Conservation (phyloP, 2,888 invertebrate species). For the Hyppa rectilinea region DNA sequence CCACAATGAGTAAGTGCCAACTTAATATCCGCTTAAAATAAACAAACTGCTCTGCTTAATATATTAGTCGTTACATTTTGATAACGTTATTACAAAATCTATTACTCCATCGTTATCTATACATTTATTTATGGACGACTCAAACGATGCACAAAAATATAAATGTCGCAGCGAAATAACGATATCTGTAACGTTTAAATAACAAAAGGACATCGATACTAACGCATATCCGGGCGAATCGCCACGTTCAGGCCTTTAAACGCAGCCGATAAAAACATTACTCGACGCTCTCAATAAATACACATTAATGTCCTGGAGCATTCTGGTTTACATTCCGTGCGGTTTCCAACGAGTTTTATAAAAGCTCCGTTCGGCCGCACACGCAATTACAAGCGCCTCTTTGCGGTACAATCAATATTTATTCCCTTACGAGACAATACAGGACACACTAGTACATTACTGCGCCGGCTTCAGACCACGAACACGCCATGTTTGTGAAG, state of each 20-base stretch:
- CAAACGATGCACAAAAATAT: slow-evolving; percentile 60
- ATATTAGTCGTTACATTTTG: slow-evolving; percentile 46
- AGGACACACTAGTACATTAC: slow-evolving; percentile 80
- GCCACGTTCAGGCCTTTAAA: slow-evolving; percentile 79
- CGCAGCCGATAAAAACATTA: slow-evolving; percentile 89
- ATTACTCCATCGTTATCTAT: slow-evolving; percentile 61
- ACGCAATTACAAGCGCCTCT: slow-evolving; percentile 89
- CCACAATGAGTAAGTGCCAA: slow-evolving; percentile 70
- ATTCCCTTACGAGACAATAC: slow-evolving; percentile 83
- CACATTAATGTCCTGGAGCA: slow-evolving; percentile 89
- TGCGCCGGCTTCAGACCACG: slow-evolving; percentile 67
- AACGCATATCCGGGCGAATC: slow-evolving; percentile 80
- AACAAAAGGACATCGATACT: slow-evolving; percentile 71
- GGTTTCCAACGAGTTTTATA: slow-evolving; percentile 90
- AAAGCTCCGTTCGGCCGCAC: slow-evolving; percentile 88
- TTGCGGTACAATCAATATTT: slow-evolving; percentile 88
- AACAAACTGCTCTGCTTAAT: slow-evolving; percentile 55
- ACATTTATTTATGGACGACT: slow-evolving; percentile 61
- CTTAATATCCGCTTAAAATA: slow-evolving; percentile 68
- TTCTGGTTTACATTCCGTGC: slow-evolving; percentile 90
- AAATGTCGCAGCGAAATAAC: slow-evolving; percentile 65
- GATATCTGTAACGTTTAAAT: slow-evolving; percentile 67
- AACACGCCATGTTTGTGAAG: slow-evolving; percentile 64
- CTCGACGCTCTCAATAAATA: slow-evolving; percentile 89
- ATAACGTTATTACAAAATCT: slow-evolving; percentile 41